Percentiles rank a stretch among this genome's conserved stretches.
phyloP scores from a whole-genome alignment of 37 sponge, comb jelly and placozoan species.

The Halisarca cf. caerulea region DNA sequence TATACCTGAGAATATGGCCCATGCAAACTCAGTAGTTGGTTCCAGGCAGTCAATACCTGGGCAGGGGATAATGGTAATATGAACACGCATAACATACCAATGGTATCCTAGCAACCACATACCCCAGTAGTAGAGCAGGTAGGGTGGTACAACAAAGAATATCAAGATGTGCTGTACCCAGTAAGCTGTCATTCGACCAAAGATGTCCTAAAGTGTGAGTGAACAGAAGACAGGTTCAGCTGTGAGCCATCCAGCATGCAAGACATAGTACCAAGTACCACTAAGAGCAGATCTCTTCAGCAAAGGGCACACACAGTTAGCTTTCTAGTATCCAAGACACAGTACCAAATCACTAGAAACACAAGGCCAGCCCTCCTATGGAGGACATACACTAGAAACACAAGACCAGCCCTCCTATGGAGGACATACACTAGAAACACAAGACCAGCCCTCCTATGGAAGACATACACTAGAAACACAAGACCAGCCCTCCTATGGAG shows the following conservation, averaged over 20 bases:
- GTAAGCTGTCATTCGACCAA: slow-evolving; percentile 36
- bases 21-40: slow-evolving; percentile 74
- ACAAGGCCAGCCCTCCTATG: too few species aligned
- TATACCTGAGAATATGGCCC: slow-evolving; percentile 75
- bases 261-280: too few species aligned
- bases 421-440: neutral
- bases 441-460: too few species aligned
- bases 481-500: neutral
- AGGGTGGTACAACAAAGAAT: slow-evolving; percentile 82
- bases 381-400: too few species aligned
- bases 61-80: neutral
- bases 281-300: too few species aligned
- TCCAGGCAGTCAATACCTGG: slow-evolving; percentile 72
- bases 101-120: neutral
- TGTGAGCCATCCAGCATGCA: neutral
- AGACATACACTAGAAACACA: neutral
- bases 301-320: too few species aligned
- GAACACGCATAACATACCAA: too few species aligned
- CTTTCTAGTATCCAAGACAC: too few species aligned
- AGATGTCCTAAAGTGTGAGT: neutral
- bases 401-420: too few species aligned
- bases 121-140: slow-evolving; percentile 84
- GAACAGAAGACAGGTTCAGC: neutral
- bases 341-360: too few species aligned
- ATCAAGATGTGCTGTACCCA: slow-evolving; percentile 89